These are phyloP conservation scores for Eulemur mongoz DNA, from an alignment of 2,797 vertebrate species.

Conservation along the genomic window DNA sequence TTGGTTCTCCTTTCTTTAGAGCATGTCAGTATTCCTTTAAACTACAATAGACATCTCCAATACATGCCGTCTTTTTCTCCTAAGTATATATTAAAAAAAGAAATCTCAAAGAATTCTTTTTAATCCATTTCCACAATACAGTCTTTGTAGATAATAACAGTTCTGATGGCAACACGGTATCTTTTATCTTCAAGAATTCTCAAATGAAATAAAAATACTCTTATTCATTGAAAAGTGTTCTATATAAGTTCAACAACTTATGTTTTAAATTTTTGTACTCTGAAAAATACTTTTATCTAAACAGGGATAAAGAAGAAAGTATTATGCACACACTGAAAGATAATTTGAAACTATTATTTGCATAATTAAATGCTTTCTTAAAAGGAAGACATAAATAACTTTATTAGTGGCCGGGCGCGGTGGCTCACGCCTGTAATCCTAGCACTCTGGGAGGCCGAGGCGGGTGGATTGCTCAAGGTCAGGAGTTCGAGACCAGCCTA, in stretches of 20 bases:
- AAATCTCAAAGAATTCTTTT: constrained; percentile 54
- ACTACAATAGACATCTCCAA: constrained; percentile 33
- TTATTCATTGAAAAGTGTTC: constrained; percentile 57
- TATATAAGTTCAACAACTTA: constrained; percentile 7
- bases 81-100: neutral
- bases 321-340: neutral
- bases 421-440: too few relatives aligned
- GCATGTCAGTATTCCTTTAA: constrained; percentile 13
- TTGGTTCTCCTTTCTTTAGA: constrained; percentile 25
- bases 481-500: too few relatives aligned
- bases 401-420: too few relatives aligned
- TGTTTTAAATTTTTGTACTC: neutral
- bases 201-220: constrained; percentile 63
- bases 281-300: constrained; percentile 39
- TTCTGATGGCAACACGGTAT: constrained; percentile 29
- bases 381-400: neutral
- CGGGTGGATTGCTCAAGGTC: too few relatives aligned
- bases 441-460: too few relatives aligned
- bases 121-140: constrained; percentile 58
- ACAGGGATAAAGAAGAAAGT: neutral
- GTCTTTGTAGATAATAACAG: constrained; percentile 63
- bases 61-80: neutral
- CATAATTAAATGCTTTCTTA: neutral
- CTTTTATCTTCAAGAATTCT: constrained; percentile 67
- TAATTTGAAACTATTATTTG: neutral